These are phyloP conservation scores for Carassius auratus DNA, from an alignment of 2,113 vertebrate genomes.

Conservation along the genomic window DNA sequence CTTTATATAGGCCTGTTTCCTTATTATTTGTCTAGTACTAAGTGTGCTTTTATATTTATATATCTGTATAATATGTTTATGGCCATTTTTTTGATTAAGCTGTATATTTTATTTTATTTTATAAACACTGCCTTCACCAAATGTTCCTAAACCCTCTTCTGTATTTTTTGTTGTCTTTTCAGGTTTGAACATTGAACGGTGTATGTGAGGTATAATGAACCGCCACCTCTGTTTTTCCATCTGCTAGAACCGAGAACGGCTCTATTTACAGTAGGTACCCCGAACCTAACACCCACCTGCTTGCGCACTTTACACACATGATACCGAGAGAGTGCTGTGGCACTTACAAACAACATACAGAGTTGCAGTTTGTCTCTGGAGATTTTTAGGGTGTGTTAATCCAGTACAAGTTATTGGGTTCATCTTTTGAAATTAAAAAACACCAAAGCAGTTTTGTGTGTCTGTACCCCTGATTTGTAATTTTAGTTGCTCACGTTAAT, in stretches of 20 bases:
- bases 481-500: constrained; percentile 3
- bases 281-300: constrained; percentile 42
- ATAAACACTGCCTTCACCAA: neutral
- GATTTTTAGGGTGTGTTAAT: constrained; percentile 4
- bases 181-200: constrained; percentile 65
- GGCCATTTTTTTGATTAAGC: neutral
- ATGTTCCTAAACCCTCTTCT: neutral
- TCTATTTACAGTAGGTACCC: constrained; percentile 72
- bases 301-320: constrained; percentile 33
- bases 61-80: no score
- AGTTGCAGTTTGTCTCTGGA: neutral
- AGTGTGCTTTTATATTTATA: no score
- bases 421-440: neutral
- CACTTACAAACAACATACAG: constrained; percentile 19
- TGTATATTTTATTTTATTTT: neutral
- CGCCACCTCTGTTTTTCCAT: constrained; percentile 60
- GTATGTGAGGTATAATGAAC: constrained; percentile 67
- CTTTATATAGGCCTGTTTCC: neutral
- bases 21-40: neutral
- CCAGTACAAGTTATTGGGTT: neutral
- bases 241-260: constrained; percentile 64
- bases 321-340: constrained; percentile 11
- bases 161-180: constrained; percentile 54
- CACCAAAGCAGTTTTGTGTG: neutral
- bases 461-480: neutral